phyloP scores from a whole-genome alignment of 2,888 invertebrate genomes.

The Acanthosepion esculentum region DNA sequence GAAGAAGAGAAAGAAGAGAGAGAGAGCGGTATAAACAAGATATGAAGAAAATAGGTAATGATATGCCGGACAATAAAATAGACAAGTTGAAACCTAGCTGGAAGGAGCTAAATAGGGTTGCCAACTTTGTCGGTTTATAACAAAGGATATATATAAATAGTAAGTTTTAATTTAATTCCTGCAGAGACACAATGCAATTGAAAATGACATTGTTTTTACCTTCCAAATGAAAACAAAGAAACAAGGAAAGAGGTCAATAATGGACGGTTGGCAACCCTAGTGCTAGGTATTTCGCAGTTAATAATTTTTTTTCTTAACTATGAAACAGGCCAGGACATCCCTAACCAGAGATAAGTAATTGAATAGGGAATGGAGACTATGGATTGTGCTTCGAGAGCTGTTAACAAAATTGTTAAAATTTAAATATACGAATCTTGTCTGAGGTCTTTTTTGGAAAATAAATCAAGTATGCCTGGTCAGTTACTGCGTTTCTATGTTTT shows the following conservation, averaged over 20 bases:
- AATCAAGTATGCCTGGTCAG: neutral
- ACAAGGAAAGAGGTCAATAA: too few species aligned
- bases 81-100: neutral
- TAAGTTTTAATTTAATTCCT: too few species aligned
- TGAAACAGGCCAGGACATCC: neutral
- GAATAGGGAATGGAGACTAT: neutral
- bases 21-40: slow-evolving; percentile 8
- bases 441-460: neutral
- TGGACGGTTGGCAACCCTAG: too few species aligned
- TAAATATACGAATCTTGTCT: neutral
- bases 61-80: neutral
- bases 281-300: neutral
- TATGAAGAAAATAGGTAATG: neutral
- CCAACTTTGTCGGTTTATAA: too few species aligned
- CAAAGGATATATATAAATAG: too few species aligned
- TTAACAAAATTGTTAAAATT: neutral
- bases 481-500: neutral
- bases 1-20: neutral
- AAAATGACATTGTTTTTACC: too few species aligned
- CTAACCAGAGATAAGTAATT: neutral
- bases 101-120: neutral
- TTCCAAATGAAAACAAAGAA: too few species aligned
- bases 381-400: too few species aligned
- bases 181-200: too few species aligned
- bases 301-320: neutral